Evolutionary conservation across 2,888 invertebrate genomes (phyloP), one percentile per base, ranked within the genome.

Genomic region (Buathra laborator): DNA sequence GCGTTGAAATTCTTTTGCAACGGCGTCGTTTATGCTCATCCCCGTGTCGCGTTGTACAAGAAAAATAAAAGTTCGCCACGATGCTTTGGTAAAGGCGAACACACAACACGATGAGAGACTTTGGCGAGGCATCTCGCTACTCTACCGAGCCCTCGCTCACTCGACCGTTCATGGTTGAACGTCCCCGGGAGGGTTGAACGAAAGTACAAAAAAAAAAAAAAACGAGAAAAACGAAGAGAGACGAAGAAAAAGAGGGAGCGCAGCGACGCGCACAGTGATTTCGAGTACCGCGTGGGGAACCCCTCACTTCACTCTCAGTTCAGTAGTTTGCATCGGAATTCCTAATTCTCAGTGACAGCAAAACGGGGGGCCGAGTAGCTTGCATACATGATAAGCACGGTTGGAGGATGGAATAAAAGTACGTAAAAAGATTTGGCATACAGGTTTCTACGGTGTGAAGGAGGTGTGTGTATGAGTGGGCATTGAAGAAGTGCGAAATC

Each of bases 151-250:
- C 75, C 78, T 48, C 44, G 72, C 77, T 62, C 59, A 62, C 81
- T 81, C 84, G 81, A 72, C 84, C 81, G 77, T 77, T 77, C 81
- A 77, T 81, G 72, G 84, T 81, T 81, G 81, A 81, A 81, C 59
- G 81, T 77, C 67, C 84, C 72, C 67, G 44, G 24, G 81, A 84
- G 81, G 81, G 84, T 72, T 76, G 53, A 72, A 66, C 46, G 46
- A 76, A 67, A 67, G 66, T 67, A 67, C 12, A 64, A n/a, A 76
- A 43, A 62, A 81, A 84, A 24, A 62, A 71, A 29, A 53, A 16
- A 53, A 24, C 12, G 46, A 46, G 46, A 46, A 53, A 53, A 53
- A 53, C 12, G n/a, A 48, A 10, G 19, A 29, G 48, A 75, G 46
- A 79, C 24, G 68, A 32, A 70, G 75, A 59, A 56, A 68, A 59